phyloP scores from a whole-genome alignment of 1,140 invertebrate species.

The Panagrolaimus sp. region DNA sequence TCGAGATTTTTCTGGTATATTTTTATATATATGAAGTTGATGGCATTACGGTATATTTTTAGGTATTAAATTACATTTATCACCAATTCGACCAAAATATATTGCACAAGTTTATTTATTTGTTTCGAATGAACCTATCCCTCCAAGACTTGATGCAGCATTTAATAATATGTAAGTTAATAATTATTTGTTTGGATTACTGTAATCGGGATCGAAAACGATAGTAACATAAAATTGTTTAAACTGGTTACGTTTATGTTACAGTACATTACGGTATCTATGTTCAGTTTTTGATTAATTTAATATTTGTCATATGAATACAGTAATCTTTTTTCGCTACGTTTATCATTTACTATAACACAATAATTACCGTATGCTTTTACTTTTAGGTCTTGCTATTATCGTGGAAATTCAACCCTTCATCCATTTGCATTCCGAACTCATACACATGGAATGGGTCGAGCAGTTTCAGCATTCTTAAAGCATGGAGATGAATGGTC shows the following conservation, averaged over 20 bases:
- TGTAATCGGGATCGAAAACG: too few species aligned
- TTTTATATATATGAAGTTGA: conserved; percentile 15
- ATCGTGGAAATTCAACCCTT: conserved; percentile 42
- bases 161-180: conserved; percentile 39
- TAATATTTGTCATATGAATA: too few species aligned
- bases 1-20: conserved; percentile 50
- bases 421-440: conserved; percentile 60
- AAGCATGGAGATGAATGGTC: conserved; percentile 51
- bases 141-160: conserved; percentile 37
- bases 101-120: conserved; percentile 55
- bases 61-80: conserved; percentile 45
- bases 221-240: too few species aligned
- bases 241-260: too few species aligned
- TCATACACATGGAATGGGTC: conserved; percentile 59
- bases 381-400: conserved; percentile 40
- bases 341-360: neutral
- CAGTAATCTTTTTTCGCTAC: neutral
- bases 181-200: too few species aligned
- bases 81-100: conserved; percentile 34
- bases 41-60: neutral
- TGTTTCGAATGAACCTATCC: conserved; percentile 52
- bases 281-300: too few species aligned
- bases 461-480: conserved; percentile 57
- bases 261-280: too few species aligned
- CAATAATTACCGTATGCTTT: conserved; percentile 35